phyloP scores from a whole-genome alignment of 2,113 vertebrate genomes.

The Puntigrus tetrazona region DNA sequence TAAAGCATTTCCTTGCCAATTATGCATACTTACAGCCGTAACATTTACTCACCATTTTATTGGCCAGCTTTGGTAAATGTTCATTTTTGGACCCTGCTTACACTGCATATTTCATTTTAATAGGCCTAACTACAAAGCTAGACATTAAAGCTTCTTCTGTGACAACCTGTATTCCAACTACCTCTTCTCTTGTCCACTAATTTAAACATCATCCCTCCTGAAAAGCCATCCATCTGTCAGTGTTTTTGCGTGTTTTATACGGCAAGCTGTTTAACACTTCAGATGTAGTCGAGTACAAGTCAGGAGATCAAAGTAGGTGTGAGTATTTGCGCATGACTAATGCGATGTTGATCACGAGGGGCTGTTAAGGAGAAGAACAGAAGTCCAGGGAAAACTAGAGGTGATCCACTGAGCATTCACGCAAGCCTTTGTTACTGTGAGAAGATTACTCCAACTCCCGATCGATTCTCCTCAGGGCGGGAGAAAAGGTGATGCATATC shows the following conservation, averaged over 20 bases:
- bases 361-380: not conserved
- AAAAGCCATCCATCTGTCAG: conserved; percentile 20
- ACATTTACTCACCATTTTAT: not conserved
- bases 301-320: not conserved
- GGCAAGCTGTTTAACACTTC: conserved; percentile 9
- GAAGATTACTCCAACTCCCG: not conserved
- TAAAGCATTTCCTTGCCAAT: no score
- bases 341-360: conserved; percentile 6
- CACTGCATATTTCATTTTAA: not conserved
- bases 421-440: conserved; percentile 29
- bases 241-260: not conserved
- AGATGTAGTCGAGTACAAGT: conserved; percentile 19
- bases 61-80: not conserved
- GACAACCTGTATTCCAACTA: not conserved
- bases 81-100: not conserved
- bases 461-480: conserved; percentile 43
- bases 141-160: not conserved
- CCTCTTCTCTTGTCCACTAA: not conserved
- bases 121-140: not conserved
- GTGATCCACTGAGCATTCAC: conserved; percentile 21
- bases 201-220: not conserved
- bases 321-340: conserved; percentile 24
- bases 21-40: no score
- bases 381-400: conserved; percentile 19
- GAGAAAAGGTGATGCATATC: conserved; percentile 38